Evolutionary conservation across 1,140 invertebrate genomes (phyloP), one percentile per base, ranked within the genome.

Genomic region (Procambarus virginalis): DNA sequence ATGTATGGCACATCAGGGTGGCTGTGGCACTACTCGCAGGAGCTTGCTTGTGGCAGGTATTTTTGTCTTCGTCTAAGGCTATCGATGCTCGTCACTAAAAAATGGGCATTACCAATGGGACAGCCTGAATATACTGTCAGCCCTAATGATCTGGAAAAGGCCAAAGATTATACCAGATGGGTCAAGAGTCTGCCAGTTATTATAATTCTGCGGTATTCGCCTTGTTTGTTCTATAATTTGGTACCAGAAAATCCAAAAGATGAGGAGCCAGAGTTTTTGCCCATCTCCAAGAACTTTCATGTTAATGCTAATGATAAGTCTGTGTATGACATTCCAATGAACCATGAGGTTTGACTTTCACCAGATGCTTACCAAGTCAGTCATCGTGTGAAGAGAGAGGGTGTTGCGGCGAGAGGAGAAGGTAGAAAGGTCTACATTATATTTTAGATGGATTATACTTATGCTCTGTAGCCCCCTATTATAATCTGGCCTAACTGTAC

Each of bases 311-410:
- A 80, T 12, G 22, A 70, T n/a, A 6, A 55, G 48, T 12, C 79
- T 20, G 60, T 88, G 86, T 82, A 48, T 22, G 86, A 82, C 45
- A 81, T 82, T 49, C 60, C 86, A 8, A n/a, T 88, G 49, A n/a
- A 82, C 22, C 20, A 70, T 73, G 68, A 48, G 95, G 89, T 97
- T 97, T 93, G 97, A 98, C 94, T 98, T 97, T 93, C 95, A 95
- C 97, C 97, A 0, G 93, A 94, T 73, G 95, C 64, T 34, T 94
- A 48, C 95, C 96, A 8, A 95, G 94, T 34, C 94, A 96, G 93
- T 92, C 95, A 20, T 93, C 92, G 2, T 98, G 97, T 93, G 93
- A 94, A 76, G 93, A 94, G 58, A 94, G 97, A 94, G 96, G 96
- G 83, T 97, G 97, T 92, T 96, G 96, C 93, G 96, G 96, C 93